phyloP scores from a whole-genome alignment of 2,113 vertebrate genomes.

The Sterna hirundo region DNA sequence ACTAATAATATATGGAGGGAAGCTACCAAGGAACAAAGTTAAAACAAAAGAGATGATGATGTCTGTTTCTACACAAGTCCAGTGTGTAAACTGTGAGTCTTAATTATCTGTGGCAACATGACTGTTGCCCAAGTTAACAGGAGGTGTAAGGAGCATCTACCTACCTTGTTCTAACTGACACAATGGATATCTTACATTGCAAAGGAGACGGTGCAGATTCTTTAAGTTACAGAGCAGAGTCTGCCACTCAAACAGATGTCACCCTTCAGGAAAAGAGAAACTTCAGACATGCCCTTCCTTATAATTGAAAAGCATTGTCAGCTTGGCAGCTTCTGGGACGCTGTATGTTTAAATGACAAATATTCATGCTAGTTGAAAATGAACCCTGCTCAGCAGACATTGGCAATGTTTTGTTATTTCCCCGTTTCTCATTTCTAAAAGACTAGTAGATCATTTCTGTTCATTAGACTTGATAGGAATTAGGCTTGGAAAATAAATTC shows the following conservation, averaged over 20 bases:
- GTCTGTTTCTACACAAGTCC: not conserved
- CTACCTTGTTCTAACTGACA: not conserved
- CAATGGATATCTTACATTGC: not conserved
- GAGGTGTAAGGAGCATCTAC: not conserved
- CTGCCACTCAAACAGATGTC: constrained; percentile 64
- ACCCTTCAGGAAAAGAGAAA: constrained; percentile 39
- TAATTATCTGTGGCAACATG: constrained; percentile 10
- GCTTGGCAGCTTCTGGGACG: constrained; percentile 68
- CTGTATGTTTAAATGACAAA: constrained; percentile 67
- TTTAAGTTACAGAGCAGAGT: constrained; percentile 2
- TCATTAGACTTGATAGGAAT: constrained; percentile 68
- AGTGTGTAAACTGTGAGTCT: not conserved
- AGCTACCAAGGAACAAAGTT: not conserved
- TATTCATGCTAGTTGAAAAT: constrained; percentile 56
- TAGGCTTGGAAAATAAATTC: constrained; percentile 55
- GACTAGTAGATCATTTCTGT: constrained; percentile 43
- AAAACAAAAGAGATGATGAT: not conserved
- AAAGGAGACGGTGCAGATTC: not conserved
- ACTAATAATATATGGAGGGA: not conserved
- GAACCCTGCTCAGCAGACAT: constrained; percentile 34
- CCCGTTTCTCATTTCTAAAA: constrained; percentile 23
- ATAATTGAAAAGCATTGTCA: constrained; percentile 72
- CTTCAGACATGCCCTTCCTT: constrained; percentile 46
- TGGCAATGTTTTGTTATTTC: constrained; percentile 43
- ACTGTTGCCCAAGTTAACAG: constrained; percentile 9